Evolutionary conservation across 2,113 vertebrate genomes (phyloP), one percentile per base, ranked within the genome.

Genomic region (Planiliza haematocheilus): DNA sequence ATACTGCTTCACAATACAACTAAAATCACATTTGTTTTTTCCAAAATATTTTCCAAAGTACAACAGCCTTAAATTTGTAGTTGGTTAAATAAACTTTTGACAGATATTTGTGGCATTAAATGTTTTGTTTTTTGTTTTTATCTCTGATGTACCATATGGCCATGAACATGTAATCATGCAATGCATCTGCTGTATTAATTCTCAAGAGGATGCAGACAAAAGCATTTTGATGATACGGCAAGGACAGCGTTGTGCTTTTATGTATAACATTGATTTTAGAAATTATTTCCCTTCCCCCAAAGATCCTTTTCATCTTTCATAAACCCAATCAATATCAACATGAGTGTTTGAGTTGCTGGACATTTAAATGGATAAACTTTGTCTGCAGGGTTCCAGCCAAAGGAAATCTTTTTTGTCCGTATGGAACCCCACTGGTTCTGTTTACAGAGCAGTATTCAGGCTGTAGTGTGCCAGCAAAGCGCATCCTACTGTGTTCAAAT

Each of bases 401-500:
- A 71, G 9, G 21, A 56, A 42, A 49, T 17, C 8, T 9, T 75
- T 60, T 69, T 8, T 12, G 39, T 39, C 14, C 8, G 13, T 4
- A 7, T 43, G 74, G 57, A 63, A 8, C 60, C 76, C 76, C 30
- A 53, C 66, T 74, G 77, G 7, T 34, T 71, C 10, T 75, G 79
- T 87, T 81, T 81, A 78, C 62, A 20, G 55, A 48, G 48, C 55
- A 17, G 7, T 59, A 46, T 18, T 83, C 1, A 38, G 11, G 9
- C 39, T 67, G 50, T 8, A 45, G 21, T 18, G 46, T 46, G 24
- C 7, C 7, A 42, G 46, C 24, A 57, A 48, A 48, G 41, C 60
- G 18, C 16, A 1, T 13, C 42, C 65, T 66, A 48, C 79, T 42
- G 81, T 51, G 73, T 17, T 53, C 7, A 57, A 58, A 63, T 16